A percentile compares a stretch with the other conserved stretches of the same genome.
These are phyloP conservation scores for Streptopelia turtur DNA, from an alignment of 2,797 vertebrate species.

Conservation along the genomic window DNA sequence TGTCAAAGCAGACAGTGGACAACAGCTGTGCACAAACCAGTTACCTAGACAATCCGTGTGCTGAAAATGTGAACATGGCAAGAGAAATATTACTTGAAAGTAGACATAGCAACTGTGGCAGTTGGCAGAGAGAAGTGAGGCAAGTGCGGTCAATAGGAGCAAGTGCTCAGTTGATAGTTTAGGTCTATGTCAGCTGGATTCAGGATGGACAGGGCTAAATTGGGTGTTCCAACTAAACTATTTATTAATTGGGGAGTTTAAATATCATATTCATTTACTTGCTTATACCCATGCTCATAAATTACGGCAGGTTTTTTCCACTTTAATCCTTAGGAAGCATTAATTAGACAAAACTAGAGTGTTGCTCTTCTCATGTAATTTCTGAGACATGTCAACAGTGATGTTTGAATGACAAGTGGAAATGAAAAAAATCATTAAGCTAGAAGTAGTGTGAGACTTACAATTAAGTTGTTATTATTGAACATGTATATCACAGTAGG, in stretches of 20 bases:
- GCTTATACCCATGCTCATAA: not conserved
- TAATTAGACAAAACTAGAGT: conserved; percentile 28
- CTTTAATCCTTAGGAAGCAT: conserved; percentile 29
- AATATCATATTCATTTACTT: not conserved
- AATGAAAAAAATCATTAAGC: conserved; percentile 42
- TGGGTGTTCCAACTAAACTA: not conserved
- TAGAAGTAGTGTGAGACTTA: not conserved
- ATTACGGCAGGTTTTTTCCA: not conserved
- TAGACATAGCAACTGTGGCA: not conserved
- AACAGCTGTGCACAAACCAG: not conserved
- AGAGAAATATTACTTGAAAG: not conserved
- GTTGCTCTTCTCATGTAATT: conserved; percentile 5
- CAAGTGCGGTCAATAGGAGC: rapidly evolving
- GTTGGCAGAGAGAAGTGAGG: not conserved
- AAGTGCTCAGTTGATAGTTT: not conserved
- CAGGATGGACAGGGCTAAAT: not conserved
- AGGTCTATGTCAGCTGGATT: not conserved
- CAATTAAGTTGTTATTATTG: conserved; percentile 35
- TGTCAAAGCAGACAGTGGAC: not conserved
- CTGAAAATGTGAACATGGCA: not conserved
- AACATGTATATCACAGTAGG: not conserved
- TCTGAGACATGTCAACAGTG: not conserved
- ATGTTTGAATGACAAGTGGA: conserved; percentile 53
- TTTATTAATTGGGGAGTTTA: not conserved
- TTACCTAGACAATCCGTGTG: rapidly evolving